A percentile compares a stretch with the other conserved stretches of the same genome.
Evolutionary conservation across 2,797 vertebrate species (phyloP).

Genomic region (Pseudotriccus pelzelni): DNA sequence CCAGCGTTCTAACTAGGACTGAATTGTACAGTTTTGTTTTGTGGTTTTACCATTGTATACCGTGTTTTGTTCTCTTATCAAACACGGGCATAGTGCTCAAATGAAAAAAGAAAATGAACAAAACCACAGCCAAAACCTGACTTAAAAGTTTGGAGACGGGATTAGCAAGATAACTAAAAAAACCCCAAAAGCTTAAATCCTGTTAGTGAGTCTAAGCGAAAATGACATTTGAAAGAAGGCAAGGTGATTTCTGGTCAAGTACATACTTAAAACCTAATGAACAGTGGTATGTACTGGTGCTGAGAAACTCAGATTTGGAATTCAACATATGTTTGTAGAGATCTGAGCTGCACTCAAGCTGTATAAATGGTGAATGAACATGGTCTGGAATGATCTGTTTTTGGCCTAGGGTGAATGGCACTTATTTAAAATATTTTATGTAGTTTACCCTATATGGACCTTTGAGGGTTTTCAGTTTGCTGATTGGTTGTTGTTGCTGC

Average conservation of each 20-base stretch:
- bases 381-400: background rate
- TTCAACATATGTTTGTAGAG: background rate
- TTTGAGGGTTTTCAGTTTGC: background rate
- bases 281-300: background rate
- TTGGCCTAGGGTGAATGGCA: background rate
- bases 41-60: background rate
- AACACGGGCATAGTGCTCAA: rapidly evolving
- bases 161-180: background rate
- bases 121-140: background rate
- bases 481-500: background rate
- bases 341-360: background rate
- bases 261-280: background rate
- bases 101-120: background rate
- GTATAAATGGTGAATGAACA: background rate
- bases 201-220: background rate
- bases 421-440: background rate
- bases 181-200: background rate
- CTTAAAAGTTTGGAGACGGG: background rate
- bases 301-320: background rate
- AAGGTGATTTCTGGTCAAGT: background rate
- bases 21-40: background rate
- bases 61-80: background rate
- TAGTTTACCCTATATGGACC: background rate
- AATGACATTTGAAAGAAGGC: background rate
- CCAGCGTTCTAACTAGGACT: background rate